phyloP scores from a whole-genome alignment of 2,888 invertebrate genomes.

The Ectemnius lituratus region DNA sequence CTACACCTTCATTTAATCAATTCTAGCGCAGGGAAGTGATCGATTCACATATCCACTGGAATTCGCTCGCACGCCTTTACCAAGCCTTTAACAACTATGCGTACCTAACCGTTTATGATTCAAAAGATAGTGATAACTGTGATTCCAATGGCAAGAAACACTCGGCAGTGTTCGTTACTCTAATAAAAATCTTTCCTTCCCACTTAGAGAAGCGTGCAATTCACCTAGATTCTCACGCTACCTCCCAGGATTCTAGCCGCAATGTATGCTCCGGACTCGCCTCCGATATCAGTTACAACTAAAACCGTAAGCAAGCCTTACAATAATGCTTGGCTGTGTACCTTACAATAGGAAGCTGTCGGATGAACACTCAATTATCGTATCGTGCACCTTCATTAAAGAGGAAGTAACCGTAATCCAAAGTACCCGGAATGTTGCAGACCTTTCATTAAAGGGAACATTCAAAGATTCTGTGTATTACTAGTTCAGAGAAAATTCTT shows the following conservation, averaged over 20 bases:
- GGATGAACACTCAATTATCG: conserved; percentile 18
- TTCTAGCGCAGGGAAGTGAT: no score
- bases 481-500: no score
- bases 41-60: no score
- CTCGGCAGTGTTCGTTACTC: background rate
- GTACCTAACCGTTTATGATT: no score
- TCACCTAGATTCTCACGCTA: conserved; percentile 42
- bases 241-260: background rate
- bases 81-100: no score
- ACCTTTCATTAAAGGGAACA: no score
- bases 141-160: no score
- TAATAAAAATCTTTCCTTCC: background rate
- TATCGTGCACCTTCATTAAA: background rate
- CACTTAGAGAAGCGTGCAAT: conserved; percentile 6
- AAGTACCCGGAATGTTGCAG: background rate
- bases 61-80: no score
- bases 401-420: background rate
- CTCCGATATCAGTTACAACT: conserved; percentile 40
- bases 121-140: no score
- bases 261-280: conserved; percentile 5
- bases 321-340: conserved; percentile 9
- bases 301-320: conserved; percentile 50
- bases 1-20: no score
- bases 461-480: no score
- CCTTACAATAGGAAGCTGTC: conserved; percentile 1